Evolutionary conservation across 2,888 invertebrate genomes (phyloP).

Genomic region (Agrochola circellaris): DNA sequence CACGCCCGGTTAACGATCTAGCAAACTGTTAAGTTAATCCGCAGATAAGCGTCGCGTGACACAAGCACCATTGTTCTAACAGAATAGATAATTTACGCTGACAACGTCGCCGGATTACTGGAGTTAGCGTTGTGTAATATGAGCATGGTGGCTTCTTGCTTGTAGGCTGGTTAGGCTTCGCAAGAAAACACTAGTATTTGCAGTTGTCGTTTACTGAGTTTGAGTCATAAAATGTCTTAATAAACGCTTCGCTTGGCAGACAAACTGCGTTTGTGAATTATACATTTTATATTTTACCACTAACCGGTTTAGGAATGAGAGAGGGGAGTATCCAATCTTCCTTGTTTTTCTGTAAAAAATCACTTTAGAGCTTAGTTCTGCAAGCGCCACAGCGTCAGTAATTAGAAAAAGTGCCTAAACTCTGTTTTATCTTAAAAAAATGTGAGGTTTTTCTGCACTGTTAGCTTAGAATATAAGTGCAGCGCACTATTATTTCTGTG

Average conservation of each 20-base stretch:
- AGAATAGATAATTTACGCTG: slow-evolving; percentile 79
- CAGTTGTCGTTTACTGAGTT: not conserved
- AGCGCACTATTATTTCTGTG: not conserved
- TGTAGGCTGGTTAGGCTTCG: slow-evolving; percentile 28
- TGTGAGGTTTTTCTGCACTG: not conserved
- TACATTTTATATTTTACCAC: not conserved
- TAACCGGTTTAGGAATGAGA: not conserved
- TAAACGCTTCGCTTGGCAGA: not conserved
- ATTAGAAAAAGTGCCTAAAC: not conserved
- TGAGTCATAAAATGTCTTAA: not conserved
- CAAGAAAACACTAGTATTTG: slow-evolving; percentile 12
- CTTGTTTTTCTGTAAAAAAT: not conserved
- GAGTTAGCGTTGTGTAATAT: slow-evolving; percentile 62
- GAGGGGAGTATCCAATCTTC: not conserved
- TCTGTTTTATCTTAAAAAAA: not conserved
- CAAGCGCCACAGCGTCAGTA: not conserved
- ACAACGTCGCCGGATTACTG: slow-evolving; percentile 72
- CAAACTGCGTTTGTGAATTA: not conserved
- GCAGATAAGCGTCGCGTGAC: slow-evolving; percentile 68
- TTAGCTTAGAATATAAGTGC: not conserved
- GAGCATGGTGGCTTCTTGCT: slow-evolving; percentile 51
- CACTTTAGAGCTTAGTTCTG: not conserved
- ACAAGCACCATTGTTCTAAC: slow-evolving; percentile 75
- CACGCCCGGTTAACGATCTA: slow-evolving; percentile 60
- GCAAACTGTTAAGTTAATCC: slow-evolving; percentile 77